Percentiles rank a stretch among this genome's conserved stretches.
These are phyloP conservation scores for Drosophila anceps DNA, from an alignment of 2,888 invertebrate genomes.

Conservation along the genomic window DNA sequence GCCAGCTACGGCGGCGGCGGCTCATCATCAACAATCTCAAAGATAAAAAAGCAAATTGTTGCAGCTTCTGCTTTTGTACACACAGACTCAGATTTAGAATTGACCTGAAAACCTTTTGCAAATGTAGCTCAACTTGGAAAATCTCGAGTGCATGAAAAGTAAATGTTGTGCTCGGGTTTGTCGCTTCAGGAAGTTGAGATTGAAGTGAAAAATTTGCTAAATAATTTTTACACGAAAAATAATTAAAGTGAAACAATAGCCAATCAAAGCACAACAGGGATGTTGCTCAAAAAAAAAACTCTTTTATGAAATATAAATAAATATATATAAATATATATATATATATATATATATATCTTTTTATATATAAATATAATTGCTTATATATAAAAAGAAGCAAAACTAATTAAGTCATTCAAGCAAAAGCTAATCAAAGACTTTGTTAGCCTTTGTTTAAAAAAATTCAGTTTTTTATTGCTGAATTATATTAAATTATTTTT, in stretches of 20 bases:
- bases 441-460: neutral
- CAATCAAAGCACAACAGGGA: slow-evolving; percentile 1
- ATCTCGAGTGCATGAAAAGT: neutral
- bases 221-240: neutral
- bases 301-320: neutral
- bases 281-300: too few species aligned
- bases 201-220: neutral
- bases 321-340: neutral
- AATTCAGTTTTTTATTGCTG: neutral
- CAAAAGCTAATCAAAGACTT: neutral
- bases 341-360: neutral
- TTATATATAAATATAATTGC: neutral
- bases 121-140: slow-evolving; percentile 1
- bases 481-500: neutral
- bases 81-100: slow-evolving; percentile 11
- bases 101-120: slow-evolving; percentile 40
- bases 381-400: neutral
- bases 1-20: slow-evolving; percentile 22
- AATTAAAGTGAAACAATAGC: slow-evolving; percentile 1
- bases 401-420: slow-evolving; percentile 6
- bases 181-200: neutral
- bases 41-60: slow-evolving; percentile 24
- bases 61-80: slow-evolving; percentile 45
- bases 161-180: neutral
- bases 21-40: slow-evolving; percentile 12